Evolutionary conservation across 2,797 vertebrate genomes (phyloP).

Genomic region (Atherinosoma microstoma): DNA sequence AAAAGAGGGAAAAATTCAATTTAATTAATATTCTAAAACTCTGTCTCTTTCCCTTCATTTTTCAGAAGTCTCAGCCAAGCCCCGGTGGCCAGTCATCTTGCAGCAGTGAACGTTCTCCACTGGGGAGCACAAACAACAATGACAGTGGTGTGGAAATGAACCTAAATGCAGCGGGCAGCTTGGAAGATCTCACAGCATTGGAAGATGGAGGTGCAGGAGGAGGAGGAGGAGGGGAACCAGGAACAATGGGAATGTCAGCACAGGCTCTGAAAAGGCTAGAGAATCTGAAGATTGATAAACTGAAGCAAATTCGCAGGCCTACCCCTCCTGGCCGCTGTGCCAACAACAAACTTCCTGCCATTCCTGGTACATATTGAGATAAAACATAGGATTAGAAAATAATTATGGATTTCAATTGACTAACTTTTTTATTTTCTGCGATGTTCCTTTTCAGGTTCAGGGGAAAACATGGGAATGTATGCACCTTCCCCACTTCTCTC

Average conservation of each 20-base stretch:
- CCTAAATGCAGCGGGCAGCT: constrained; percentile 92
- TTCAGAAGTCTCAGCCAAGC: constrained; percentile 94
- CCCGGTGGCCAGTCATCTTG: constrained; percentile 95
- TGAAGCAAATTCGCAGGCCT: constrained; percentile 90
- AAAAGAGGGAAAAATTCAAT: not conserved
- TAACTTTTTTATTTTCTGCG: not conserved
- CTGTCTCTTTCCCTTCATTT: not conserved
- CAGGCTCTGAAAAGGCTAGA: constrained; percentile 93
- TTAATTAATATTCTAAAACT: not conserved
- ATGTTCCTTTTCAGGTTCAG: constrained; percentile 67
- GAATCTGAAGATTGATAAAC: constrained; percentile 95
- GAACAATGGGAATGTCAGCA: constrained; percentile 88
- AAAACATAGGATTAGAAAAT: not conserved
- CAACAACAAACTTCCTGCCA: constrained; percentile 88
- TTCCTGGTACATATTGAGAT: constrained; percentile 82
- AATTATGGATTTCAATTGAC: not conserved
- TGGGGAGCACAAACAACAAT: constrained; percentile 95
- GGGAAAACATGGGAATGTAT: constrained; percentile 83
- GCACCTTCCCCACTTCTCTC: constrained; percentile 81
- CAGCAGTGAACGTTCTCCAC: constrained; percentile 94
- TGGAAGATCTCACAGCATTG: constrained; percentile 92
- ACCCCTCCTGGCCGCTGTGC: constrained; percentile 81
- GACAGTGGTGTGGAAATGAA: constrained; percentile 99
- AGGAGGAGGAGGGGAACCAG: constrained; percentile 78
- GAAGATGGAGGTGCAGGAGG: constrained; percentile 88